Percentiles rank a stretch among this genome's conserved stretches.
Evolutionary conservation across 2,888 invertebrate species (phyloP).

Genomic region (Mesoligia furuncula): DNA sequence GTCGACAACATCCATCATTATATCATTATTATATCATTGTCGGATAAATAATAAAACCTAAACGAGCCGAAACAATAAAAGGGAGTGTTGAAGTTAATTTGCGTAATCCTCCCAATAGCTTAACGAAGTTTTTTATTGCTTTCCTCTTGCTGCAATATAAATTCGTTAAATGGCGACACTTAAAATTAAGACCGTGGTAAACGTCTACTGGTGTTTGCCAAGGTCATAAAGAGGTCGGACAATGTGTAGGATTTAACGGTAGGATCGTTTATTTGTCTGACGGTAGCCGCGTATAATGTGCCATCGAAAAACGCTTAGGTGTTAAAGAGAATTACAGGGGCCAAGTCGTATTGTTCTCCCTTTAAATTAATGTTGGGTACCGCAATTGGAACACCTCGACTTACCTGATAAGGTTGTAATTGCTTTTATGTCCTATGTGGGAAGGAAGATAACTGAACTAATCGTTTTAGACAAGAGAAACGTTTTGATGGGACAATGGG

Average conservation of each 20-base stretch:
- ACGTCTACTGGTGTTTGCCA: constrained; percentile 53
- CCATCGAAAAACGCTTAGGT: constrained; percentile 78
- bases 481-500: background rate
- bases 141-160: constrained; percentile 63
- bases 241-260: constrained; percentile 68
- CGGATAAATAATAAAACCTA: constrained; percentile 45
- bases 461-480: constrained; percentile 25
- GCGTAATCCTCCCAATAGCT: constrained; percentile 63
- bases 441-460: constrained; percentile 27
- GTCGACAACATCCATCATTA: too few species aligned
- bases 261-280: constrained; percentile 72
- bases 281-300: constrained; percentile 70
- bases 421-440: constrained; percentile 39
- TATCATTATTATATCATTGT: too few species aligned
- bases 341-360: constrained; percentile 70
- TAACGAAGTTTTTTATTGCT: constrained; percentile 65
- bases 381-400: constrained; percentile 44
- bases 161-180: constrained; percentile 61
- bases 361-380: constrained; percentile 72
- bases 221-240: constrained; percentile 69
- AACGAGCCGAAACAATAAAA: constrained; percentile 62
- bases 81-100: constrained; percentile 63
- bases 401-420: constrained; percentile 61
- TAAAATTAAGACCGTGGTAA: constrained; percentile 58
- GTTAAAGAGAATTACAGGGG: constrained; percentile 73